Percentiles rank a stretch among this genome's conserved stretches.
These are phyloP conservation scores for Drosophila eugracilis DNA, from an alignment of 1,140 invertebrate genomes.

Conservation along the genomic window DNA sequence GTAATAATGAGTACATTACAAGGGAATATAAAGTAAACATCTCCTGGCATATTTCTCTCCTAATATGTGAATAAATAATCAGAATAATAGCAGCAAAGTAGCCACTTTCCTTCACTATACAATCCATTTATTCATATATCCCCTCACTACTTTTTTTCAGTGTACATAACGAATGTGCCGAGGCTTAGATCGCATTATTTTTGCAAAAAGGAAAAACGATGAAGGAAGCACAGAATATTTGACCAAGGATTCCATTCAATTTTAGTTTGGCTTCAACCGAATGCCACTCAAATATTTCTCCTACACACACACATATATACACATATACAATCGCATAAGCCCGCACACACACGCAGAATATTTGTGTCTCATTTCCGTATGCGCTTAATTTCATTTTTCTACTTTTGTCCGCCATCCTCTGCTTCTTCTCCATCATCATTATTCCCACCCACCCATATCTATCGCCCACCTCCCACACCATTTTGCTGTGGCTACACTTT, in stretches of 20 bases:
- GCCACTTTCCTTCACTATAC: neutral
- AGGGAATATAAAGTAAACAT: too few relatives aligned
- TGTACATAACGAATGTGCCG: conserved; percentile 40
- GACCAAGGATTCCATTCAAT: conserved; percentile 62
- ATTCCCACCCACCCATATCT: conserved; percentile 29
- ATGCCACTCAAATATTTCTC: conserved; percentile 73
- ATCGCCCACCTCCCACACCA: neutral
- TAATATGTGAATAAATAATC: too few relatives aligned
- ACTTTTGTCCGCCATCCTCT: conserved; percentile 46
- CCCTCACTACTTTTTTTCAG: neutral
- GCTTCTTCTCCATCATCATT: conserved; percentile 51
- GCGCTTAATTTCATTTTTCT: conserved; percentile 81
- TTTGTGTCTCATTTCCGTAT: conserved; percentile 83
- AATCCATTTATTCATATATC: conserved; percentile 1
- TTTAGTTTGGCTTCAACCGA: conserved; percentile 59
- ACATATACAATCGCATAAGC: conserved; percentile 34
- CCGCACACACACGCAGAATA: conserved; percentile 48
- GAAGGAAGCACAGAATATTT: conserved; percentile 26
- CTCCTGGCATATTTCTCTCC: too few relatives aligned
- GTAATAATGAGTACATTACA: too few relatives aligned
- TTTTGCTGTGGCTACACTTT: conserved; percentile 65
- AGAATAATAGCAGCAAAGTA: neutral
- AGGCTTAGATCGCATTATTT: conserved; percentile 67
- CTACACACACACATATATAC: conserved; percentile 36
- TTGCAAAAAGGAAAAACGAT: conserved; percentile 10